Base-by-base conservation (phyloP, 2,797 vertebrate species). In the Nothura maculosa region DNA sequence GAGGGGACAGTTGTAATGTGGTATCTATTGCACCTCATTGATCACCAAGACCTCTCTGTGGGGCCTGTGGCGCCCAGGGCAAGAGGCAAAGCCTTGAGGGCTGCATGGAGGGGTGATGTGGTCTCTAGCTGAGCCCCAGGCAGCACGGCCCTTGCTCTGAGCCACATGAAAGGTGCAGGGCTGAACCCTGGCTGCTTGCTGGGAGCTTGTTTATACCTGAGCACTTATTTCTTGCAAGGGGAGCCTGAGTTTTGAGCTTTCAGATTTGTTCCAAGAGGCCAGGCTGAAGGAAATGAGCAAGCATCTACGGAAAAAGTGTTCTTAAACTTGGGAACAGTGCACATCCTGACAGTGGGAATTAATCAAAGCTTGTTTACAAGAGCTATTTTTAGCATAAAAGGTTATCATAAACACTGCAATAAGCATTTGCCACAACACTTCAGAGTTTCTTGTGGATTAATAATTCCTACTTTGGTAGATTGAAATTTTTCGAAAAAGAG, bases 341-440 rank as follows among this genome's bases (percentile, higher is more conserved):
- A 98, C 96, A 98, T 98, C 98, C 98, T 98, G 98, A 96, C 97
- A 97, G 94, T 96, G 93, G 95, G 96, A 98, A 98, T 97, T 97
- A 98, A 98, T 98, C 98, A 97, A 97, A 98, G 97, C 95, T 97
- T 98, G 97, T 98, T 98, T 98, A 98, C 95, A 42, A 64, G 64
- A 68, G 67, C 93, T 98, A 98, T 98, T 98, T 98, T 98, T 98
- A 97, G 97, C 97, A 96, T 96, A 81, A 97, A 98, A 97, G 96
- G 90, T 95, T 94, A 94, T 96, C 92, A 96, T 95, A 90, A 95
- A 96, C 96, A 94, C 92, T 89, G 74, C 47, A 92, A 81, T 57
- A 61, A 91, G 52, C 25, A 9, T 90, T 93, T 94, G 67, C 81
- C 40, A 12, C 61, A 91, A 81, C 81, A 87, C 84, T 91, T 92